Base-by-base conservation (phyloP, 1,140 invertebrate species). In the Panagrolaimus sp. region DNA sequence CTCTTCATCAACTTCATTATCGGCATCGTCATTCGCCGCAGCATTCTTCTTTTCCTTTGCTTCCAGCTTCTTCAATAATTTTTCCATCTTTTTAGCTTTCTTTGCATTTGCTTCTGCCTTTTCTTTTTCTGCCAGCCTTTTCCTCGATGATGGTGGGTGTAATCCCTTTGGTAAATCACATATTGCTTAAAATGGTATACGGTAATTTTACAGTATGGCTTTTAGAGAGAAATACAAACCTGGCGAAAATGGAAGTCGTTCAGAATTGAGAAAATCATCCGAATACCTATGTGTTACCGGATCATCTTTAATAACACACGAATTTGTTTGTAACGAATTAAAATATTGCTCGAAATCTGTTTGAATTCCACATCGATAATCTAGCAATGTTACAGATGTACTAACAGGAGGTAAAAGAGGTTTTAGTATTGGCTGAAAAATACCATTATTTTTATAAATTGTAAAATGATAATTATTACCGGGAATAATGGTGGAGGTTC, bases 401-500 rank as follows among this genome's bases (percentile, higher is more conserved):
- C 28, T 28, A 8, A 44, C 43, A 1, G 26, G 38, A 17, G 65
- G 26, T 24, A 46, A 64, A 14, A 64, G 63, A 14, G 26, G 10
- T 10, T 21, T 17, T 1, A 6, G 21, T 8, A 64, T 28, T 26
- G 10, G 43, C 43, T 67, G 52, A 28, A 69, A 73, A 38, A 17
- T n/a, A 65, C 21, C 67, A 17, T 70, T 69, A 15, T 28, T n/a
- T n/a, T n/a, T n/a, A n/a, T 24, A 46, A 63, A 44, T 24, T 15
- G 28, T 17, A 15, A 74, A 65, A 43, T 64, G 46, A 75, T 65
- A n/a, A n/a, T n/a, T n/a, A 73, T 21, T 69, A 78, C 76, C 28
- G 76, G 76, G 65, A 73, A 78, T 1, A 72, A 26, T 21, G 63
- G 67, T 32, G 76, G 77, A 10, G 77, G 69, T 17, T 78, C 76